Base-by-base conservation (phyloP, 2,797 vertebrate genomes). In the Rhinogobio ventralis region DNA sequence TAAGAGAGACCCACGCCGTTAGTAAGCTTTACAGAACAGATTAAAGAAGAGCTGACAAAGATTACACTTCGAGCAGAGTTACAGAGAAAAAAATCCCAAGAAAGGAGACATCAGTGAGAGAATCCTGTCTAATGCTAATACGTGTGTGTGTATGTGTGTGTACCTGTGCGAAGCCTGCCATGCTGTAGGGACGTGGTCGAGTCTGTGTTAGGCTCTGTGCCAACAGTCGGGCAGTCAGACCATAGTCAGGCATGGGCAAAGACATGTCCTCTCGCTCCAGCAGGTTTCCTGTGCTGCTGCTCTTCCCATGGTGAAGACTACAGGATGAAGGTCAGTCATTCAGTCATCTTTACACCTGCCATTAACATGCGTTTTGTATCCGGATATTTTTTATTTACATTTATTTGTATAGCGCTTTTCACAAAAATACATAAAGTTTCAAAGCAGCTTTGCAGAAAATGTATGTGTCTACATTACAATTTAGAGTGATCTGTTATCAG, bases 261-360 rank as follows among this genome's bases (percentile, higher is more conserved):
- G 97, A 95, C 84, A 95, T 93, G 91, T 99, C 98, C 0, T 97
- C 96, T 89, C 96, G 97, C 95, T 99, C 98, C 93, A 99, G 93
- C 28, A 99, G 92, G 92, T 99, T 99, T 19, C 98, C 98, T 0
- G 98, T 99, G 95, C 98, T 99, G 96, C 98, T 99, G 94, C 98
- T 99, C 93, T 99, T 99, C 81, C 97, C 97, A 80, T 97, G 97
- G 89, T 98, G 96, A 90, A 99, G 94, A 90, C 98, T 99, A 91
- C 45, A 91, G 75, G 72, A 82, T 33, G 84, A 84, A 25, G 79
- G 60, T 87, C 57, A 89, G 82, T 85, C 83, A 87, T 72, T 85
- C 84, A 74, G 33, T 81, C 39, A 83, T 84, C 33, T 55, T 51
- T 77, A 87, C 75, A 87, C 30, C 42, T 79, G 62, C 55, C 25